A percentile compares a stretch with the other conserved stretches of the same genome.
Conservation (phyloP, 2,888 invertebrate species). For the Cyaniris semiargus region DNA sequence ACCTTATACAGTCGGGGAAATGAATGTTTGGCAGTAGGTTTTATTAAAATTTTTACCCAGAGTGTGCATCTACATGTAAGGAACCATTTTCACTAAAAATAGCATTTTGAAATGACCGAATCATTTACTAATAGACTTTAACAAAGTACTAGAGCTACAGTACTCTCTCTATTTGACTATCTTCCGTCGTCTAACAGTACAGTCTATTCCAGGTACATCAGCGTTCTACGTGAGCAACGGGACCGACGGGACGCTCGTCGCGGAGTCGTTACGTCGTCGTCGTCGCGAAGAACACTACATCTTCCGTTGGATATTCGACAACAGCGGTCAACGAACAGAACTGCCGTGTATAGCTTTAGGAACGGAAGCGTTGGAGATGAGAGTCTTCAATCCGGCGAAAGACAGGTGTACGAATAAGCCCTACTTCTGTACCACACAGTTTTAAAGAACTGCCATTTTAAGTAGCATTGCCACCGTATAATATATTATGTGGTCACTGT, state of each 20-base stretch:
- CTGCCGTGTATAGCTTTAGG: neutral
- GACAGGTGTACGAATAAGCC: neutral
- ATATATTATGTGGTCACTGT: no score
- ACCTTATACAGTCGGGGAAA: no score
- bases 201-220: slow-evolving; percentile 39
- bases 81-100: no score
- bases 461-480: neutral
- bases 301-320: slow-evolving; percentile 58
- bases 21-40: no score
- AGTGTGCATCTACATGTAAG: no score
- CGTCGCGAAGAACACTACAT: slow-evolving; percentile 48
- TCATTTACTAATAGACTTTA: no score
- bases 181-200: neutral
- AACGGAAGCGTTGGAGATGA: slow-evolving; percentile 37
- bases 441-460: neutral
- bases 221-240: slow-evolving; percentile 48
- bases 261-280: slow-evolving; percentile 40
- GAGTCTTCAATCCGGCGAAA: neutral
- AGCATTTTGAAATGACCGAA: no score
- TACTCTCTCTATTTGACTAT: no score
- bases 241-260: slow-evolving; percentile 46
- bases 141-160: no score
- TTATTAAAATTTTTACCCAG: no score
- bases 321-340: slow-evolving; percentile 47
- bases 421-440: slow-evolving; percentile 13